Evolutionary conservation across 2,888 invertebrate genomes (phyloP).

Genomic region (Mythimna loreyi): DNA sequence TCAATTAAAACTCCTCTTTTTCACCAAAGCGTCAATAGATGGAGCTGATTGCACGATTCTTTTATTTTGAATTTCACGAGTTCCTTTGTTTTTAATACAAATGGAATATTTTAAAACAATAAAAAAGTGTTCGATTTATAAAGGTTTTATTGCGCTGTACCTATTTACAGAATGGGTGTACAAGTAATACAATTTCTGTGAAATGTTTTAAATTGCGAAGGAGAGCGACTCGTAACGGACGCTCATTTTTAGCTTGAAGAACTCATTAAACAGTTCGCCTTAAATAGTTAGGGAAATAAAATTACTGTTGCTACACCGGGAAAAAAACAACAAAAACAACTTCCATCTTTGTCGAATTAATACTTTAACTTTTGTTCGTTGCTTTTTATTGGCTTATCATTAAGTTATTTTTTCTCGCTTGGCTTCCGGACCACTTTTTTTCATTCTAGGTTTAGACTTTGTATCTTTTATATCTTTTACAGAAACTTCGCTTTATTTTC

Average conservation of each 20-base stretch:
- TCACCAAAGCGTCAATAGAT: slow-evolving; percentile 68
- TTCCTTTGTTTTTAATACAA: slow-evolving; percentile 17
- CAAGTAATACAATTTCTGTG: slow-evolving; percentile 56
- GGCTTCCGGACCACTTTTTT: slow-evolving; percentile 9
- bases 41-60: slow-evolving; percentile 70
- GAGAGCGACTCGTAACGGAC: slow-evolving; percentile 46
- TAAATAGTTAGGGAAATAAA: slow-evolving; percentile 62
- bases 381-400: slow-evolving; percentile 49
- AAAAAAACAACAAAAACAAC: slow-evolving; percentile 58
- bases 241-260: slow-evolving; percentile 54
- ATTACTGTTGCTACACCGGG: slow-evolving; percentile 48
- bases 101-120: slow-evolving; percentile 16
- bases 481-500: not conserved
- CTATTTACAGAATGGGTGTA: slow-evolving; percentile 43
- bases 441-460: slow-evolving; percentile 12
- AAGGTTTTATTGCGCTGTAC: slow-evolving; percentile 31
- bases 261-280: slow-evolving; percentile 60
- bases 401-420: slow-evolving; percentile 29
- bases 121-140: slow-evolving; percentile 39
- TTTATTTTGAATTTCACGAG: slow-evolving; percentile 45
- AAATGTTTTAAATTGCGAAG: slow-evolving; percentile 59
- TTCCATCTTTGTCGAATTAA: slow-evolving; percentile 52
- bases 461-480: not conserved
- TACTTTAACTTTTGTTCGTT: slow-evolving; percentile 54
- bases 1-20: slow-evolving; percentile 80